Base-by-base conservation (phyloP, 1,140 invertebrate genomes). In the Berghia stephanieae region DNA sequence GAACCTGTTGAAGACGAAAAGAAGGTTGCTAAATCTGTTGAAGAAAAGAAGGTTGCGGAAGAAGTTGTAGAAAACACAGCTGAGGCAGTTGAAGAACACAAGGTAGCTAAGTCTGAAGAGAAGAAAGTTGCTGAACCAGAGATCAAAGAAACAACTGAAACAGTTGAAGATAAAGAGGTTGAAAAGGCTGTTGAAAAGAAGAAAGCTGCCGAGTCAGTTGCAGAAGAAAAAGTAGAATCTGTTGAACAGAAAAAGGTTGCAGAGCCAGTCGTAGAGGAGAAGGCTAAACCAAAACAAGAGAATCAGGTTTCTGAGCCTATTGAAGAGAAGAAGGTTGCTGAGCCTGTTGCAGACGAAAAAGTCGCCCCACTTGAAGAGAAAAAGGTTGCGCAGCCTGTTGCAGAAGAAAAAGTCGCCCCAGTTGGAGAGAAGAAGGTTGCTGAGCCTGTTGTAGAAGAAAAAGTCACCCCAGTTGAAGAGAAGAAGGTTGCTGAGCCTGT, bases 391-490 rank as follows among this genome's bases (percentile, higher is more conserved):
- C 36, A 67, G 63, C 36, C 63, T 18, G 3, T 21, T 38, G 38
- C 42, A 34, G 6, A 2, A 2, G 34, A 67, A 38, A 13, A 38
- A 21, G 21, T 38, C 18, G 3, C 24, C 18, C 34, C 31, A 21
- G 4, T 40, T 38, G 34, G 8, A 67, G 63, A 67, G 21, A 13
- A 67, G 18, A 18, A 67, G 34, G 42, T 40, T 6, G 18, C 63
- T 18, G 31, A 67, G 2, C 38, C 63, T 38, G 3, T 18, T n/a
- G 4, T 21, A 67, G 63, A 38, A 27, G 4, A 34, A 94, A 92
- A 73, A 92, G 93, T 63, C 96, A 96, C 66, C 95, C 94, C 0
- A 96, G 96, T 16, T 40, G 6, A 34, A 38, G 63, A 36, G 4
- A 38, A 24, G n/a, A n/a, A n/a, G n/a, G n/a, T n/a, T 67, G 18